Conservation (phyloP, 1,140 invertebrate species). For the Polypedilum pembai region DNA sequence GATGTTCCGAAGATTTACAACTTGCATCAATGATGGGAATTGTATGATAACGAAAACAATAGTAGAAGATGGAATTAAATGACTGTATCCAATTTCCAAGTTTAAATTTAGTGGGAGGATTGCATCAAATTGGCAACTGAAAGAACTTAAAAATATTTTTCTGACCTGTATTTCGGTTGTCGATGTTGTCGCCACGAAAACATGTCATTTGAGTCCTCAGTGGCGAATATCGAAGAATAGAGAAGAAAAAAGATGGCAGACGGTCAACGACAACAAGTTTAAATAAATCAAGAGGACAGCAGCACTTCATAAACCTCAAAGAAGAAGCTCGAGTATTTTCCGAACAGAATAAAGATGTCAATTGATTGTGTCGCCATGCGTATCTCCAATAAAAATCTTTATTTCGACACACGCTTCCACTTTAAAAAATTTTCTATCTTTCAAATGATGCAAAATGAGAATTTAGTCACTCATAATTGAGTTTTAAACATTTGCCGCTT, state of each 20-base stretch:
- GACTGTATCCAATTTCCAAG: conserved; percentile 24
- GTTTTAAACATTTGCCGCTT: neutral
- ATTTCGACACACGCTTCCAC: neutral
- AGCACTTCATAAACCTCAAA: conserved; percentile 15
- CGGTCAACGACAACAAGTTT: conserved; percentile 24
- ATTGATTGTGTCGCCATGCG: neutral
- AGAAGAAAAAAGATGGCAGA: neutral
- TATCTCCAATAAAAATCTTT: conserved; percentile 2
- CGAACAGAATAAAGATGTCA: neutral
- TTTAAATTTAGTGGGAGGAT: conserved; percentile 18
- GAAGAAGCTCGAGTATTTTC: neutral
- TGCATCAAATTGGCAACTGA: conserved; percentile 14
- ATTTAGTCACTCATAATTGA: conserved; percentile 12
- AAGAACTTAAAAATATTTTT: neutral
- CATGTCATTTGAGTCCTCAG: neutral
- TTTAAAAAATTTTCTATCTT: no score
- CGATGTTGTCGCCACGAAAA: conserved; percentile 27
- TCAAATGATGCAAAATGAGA: neutral
- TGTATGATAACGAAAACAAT: neutral
- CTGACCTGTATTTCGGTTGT: neutral
- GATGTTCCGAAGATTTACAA: neutral
- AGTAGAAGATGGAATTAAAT: neutral
- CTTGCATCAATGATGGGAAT: neutral
- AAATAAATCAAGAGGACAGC: neutral
- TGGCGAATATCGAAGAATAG: neutral